Conservation (phyloP, 2,888 invertebrate species). For the Xestia ashworthii region DNA sequence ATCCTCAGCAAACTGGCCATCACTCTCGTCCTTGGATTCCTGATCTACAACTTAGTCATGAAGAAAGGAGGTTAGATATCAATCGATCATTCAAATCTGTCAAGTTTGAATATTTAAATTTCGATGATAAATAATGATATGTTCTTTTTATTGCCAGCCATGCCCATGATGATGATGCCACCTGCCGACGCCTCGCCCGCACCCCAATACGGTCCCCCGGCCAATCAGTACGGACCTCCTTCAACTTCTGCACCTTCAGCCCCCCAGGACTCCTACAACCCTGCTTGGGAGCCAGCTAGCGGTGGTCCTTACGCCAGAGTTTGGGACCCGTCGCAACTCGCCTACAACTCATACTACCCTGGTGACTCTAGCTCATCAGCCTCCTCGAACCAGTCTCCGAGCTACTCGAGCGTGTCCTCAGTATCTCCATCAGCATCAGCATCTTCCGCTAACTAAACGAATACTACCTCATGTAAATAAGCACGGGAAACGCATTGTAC, state of each 20-base stretch:
- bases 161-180: slow-evolving; percentile 93
- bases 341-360: slow-evolving; percentile 94
- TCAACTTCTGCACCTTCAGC: slow-evolving; percentile 91
- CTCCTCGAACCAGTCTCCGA: slow-evolving; percentile 89
- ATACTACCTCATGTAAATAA: slow-evolving; percentile 79
- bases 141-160: slow-evolving; percentile 85
- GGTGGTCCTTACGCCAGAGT: slow-evolving; percentile 95
- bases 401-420: slow-evolving; percentile 88
- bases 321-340: slow-evolving; percentile 93
- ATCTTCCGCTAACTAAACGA: slow-evolving; percentile 78
- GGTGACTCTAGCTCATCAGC: slow-evolving; percentile 91
- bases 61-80: slow-evolving; percentile 93
- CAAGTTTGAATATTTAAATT: background rate
- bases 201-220: slow-evolving; percentile 93
- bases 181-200: slow-evolving; percentile 91
- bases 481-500: slow-evolving; percentile 75
- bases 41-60: slow-evolving; percentile 93
- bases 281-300: slow-evolving; percentile 93
- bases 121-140: slow-evolving; percentile 8
- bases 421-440: slow-evolving; percentile 82
- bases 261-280: slow-evolving; percentile 93
- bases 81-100: background rate
- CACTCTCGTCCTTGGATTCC: slow-evolving; percentile 94
- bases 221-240: slow-evolving; percentile 89
- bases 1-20: slow-evolving; percentile 96